Evolutionary conservation across 2,797 vertebrate species (phyloP).

Genomic region (Pampus argenteus): DNA sequence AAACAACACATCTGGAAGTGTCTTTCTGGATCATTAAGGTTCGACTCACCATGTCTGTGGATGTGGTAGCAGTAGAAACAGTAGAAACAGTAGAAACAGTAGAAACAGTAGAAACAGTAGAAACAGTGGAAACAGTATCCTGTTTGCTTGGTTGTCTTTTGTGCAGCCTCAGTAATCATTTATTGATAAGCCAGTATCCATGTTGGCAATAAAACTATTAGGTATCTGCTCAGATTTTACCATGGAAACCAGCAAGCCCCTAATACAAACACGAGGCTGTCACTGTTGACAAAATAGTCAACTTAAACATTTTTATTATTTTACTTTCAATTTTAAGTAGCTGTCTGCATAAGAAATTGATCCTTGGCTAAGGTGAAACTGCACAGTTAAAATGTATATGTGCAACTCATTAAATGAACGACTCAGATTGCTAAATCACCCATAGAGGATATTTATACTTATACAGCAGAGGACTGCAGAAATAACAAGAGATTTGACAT

Average conservation of each 20-base stretch:
- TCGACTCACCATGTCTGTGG: slow-evolving; percentile 10
- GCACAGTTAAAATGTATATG: neutral
- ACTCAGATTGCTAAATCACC: neutral
- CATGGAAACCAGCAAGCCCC: neutral
- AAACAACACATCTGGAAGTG: slow-evolving; percentile 21
- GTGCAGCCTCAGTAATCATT: slow-evolving; percentile 5
- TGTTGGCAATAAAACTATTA: neutral
- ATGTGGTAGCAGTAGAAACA: slow-evolving; percentile 10
- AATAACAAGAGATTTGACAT: neutral
- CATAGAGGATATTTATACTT: neutral
- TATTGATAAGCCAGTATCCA: neutral
- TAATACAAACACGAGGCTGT: neutral
- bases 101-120: slow-evolving; percentile 6
- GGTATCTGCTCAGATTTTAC: neutral
- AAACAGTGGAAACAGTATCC: neutral
- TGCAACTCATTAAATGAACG: neutral
- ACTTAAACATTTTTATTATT: neutral
- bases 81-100: neutral
- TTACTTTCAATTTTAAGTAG: slow-evolving; percentile 1
- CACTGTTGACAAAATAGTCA: neutral
- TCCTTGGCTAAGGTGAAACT: neutral
- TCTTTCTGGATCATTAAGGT: neutral
- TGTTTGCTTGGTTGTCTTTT: neutral
- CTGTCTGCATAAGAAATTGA: neutral
- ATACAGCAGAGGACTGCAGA: neutral